Percentiles rank a stretch among this genome's conserved stretches.
phyloP scores from a whole-genome alignment of 1,140 invertebrate species.

The Pentalonia nigronervosa region DNA sequence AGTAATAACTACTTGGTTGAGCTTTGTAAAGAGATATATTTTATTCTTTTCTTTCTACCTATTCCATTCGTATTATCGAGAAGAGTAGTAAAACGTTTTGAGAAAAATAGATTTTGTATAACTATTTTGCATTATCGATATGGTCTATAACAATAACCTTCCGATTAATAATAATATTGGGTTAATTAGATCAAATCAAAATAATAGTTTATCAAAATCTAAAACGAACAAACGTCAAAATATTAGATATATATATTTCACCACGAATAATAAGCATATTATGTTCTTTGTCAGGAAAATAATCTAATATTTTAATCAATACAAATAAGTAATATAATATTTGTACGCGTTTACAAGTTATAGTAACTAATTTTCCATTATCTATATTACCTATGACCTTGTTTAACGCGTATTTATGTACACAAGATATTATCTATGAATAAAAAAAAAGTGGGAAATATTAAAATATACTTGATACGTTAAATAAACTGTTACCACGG shows the following conservation, averaged over 20 bases:
- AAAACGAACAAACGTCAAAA: neutral
- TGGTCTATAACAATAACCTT: neutral
- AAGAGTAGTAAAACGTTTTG: neutral
- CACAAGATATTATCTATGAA: conserved; percentile 4
- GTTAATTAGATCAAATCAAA: neutral
- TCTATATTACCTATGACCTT: conserved; percentile 49
- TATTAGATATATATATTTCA: neutral
- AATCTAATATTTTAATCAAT: conserved; percentile 6
- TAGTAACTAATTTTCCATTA: conserved; percentile 35
- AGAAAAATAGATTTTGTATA: neutral
- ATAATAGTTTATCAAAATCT: neutral
- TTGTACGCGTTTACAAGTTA: conserved; percentile 16
- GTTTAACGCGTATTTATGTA: conserved; percentile 35
- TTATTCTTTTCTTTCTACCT: neutral
- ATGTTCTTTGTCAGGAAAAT: conserved; percentile 27
- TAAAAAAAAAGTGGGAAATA: conserved; percentile 40
- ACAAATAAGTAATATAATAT: conserved; percentile 18
- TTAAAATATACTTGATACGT: conserved; percentile 29
- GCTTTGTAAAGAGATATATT: neutral
- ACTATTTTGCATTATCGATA: neutral
- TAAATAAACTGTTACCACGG: neutral
- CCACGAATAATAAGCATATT: neutral
- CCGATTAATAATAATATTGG: neutral
- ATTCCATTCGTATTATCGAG: neutral
- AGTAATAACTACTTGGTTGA: neutral